Evolutionary conservation across 53 echinoderm and acorn worm species (phyloP).

Genomic region (Arbacia lixula): DNA sequence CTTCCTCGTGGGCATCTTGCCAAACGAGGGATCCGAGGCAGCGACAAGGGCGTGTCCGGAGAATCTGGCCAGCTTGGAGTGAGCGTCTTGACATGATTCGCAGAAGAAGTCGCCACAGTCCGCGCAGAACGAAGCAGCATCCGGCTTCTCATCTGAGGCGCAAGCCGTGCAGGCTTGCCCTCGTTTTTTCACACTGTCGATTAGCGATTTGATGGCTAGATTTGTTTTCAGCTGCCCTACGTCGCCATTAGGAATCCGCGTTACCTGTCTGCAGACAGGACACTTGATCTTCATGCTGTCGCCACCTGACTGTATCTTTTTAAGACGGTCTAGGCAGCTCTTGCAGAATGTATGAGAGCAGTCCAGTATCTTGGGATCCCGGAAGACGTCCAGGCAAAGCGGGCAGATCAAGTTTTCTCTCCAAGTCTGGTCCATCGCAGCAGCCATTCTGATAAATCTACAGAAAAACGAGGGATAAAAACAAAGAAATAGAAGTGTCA

Average conservation of each 20-base stretch:
- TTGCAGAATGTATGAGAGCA: constrained; percentile 29
- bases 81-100: background rate
- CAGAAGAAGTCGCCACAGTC: constrained; percentile 16
- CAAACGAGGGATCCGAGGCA: background rate
- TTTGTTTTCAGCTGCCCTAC: background rate
- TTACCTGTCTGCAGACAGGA: background rate
- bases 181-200: background rate
- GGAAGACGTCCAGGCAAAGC: too few species aligned
- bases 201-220: background rate
- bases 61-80: background rate
- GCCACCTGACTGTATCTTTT: background rate
- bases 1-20: background rate
- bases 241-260: background rate
- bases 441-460: too few species aligned
- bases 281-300: background rate
- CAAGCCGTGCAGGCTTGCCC: background rate
- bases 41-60: background rate
- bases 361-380: constrained; percentile 5
- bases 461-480: too few species aligned
- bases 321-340: background rate
- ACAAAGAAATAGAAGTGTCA: too few species aligned
- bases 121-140: background rate
- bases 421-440: too few species aligned
- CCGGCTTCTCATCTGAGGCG: background rate
- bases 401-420: too few species aligned